These are phyloP conservation scores for Aspidapion aeneum DNA, from an alignment of 2,888 invertebrate species.

Conservation along the genomic window DNA sequence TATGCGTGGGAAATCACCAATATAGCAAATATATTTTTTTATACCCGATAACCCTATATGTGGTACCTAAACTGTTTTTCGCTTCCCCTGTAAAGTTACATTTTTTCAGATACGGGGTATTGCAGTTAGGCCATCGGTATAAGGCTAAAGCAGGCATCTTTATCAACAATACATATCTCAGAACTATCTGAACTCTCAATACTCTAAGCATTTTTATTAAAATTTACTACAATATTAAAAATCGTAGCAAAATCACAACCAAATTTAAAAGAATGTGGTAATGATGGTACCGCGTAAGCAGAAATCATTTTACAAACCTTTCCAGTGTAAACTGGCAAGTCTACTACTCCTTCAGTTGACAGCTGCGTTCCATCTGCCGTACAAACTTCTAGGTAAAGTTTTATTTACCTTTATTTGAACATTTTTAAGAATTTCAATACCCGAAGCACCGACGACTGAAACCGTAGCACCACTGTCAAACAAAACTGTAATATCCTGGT, in stretches of 20 bases:
- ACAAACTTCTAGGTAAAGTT: too few species aligned
- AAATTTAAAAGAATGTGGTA: neutral
- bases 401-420: neutral
- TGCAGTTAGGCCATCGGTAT: too few species aligned
- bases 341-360: neutral
- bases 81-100: too few species aligned
- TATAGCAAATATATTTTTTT: too few species aligned
- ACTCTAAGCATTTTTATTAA: neutral
- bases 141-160: too few species aligned
- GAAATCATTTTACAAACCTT: neutral
- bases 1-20: too few species aligned
- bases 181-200: neutral
- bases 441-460: too few species aligned
- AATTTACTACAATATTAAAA: neutral
- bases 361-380: neutral
- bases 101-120: too few species aligned
- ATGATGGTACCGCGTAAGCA: neutral
- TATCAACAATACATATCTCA: neutral
- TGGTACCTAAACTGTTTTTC: too few species aligned
- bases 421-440: too few species aligned
- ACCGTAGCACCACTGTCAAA: neutral
- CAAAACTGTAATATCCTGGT: neutral
- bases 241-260: neutral
- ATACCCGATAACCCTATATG: too few species aligned
- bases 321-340: neutral